These are phyloP conservation scores for Kryptolebias ocellatus DNA, from an alignment of 2,797 vertebrate genomes.

Conservation along the genomic window DNA sequence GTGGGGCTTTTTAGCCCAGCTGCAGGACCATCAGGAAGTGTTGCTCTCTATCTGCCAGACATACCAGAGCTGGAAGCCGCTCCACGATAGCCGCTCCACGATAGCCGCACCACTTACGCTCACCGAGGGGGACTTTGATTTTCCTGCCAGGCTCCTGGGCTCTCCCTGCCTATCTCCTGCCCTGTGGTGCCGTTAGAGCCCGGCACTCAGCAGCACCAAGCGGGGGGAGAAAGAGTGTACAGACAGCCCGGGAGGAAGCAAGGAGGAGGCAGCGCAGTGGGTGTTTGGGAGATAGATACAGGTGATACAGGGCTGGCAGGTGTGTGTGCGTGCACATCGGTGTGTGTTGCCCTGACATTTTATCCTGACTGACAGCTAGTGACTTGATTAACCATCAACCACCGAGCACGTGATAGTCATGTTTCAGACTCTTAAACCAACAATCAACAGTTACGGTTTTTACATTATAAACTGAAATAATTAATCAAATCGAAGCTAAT, in stretches of 20 bases:
- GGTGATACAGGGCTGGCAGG: constrained; percentile 20
- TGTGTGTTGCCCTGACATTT: constrained; percentile 51
- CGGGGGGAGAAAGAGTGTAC: constrained; percentile 19
- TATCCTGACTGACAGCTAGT: constrained; percentile 41
- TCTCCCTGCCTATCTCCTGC: constrained; percentile 59
- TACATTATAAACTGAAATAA: not conserved
- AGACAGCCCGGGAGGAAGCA: constrained; percentile 33
- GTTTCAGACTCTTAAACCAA: not conserved
- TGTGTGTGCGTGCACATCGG: constrained; percentile 11
- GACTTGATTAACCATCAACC: constrained; percentile 33
- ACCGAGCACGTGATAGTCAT: constrained; percentile 20
- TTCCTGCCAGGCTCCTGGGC: constrained; percentile 58
- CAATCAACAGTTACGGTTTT: not conserved
- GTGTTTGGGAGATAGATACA: constrained; percentile 11
- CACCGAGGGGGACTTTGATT: constrained; percentile 62
- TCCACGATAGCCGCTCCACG: constrained; percentile 58
- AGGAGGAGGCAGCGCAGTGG: constrained; percentile 23
- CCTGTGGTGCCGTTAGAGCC: constrained; percentile 34
- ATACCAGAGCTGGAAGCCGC: constrained; percentile 52
- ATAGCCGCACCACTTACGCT: constrained; percentile 60
- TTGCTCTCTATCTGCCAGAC: constrained; percentile 45
- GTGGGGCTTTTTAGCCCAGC: constrained; percentile 34
- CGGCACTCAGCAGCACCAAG: constrained; percentile 50
- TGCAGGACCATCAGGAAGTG: constrained; percentile 41
- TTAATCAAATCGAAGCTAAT: no score